Evolutionary conservation across 2,113 vertebrate genomes (phyloP).

Genomic region (Tragelaphus strepsiceros): DNA sequence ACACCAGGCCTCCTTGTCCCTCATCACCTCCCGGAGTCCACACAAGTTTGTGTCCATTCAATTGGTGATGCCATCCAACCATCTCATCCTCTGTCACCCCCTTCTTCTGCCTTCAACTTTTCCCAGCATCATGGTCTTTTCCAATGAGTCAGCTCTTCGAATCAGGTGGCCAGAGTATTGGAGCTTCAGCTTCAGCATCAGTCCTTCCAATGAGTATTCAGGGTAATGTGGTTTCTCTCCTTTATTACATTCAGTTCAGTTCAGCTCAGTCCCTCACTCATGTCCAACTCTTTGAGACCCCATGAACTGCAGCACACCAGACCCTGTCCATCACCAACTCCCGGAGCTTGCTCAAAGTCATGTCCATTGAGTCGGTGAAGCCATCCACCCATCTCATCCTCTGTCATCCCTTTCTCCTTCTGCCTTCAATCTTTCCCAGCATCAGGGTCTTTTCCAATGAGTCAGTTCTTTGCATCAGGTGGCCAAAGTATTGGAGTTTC

Average conservation of each 20-base stretch:
- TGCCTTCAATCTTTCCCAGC: not conserved
- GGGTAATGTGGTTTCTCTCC: not conserved
- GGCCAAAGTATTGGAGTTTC: not conserved
- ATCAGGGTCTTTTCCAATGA: not conserved
- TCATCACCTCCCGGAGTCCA: not conserved
- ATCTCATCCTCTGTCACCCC: not conserved
- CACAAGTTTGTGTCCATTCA: not conserved
- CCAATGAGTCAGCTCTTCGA: fast-evolving
- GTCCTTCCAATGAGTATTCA: not conserved
- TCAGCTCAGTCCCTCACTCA: not conserved
- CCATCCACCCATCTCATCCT: not conserved
- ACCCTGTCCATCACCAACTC: not conserved
- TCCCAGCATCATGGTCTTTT: not conserved
- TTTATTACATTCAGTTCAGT: not conserved
- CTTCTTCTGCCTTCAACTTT: not conserved
- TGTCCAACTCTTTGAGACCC: fast-evolving
- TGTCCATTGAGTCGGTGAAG: not conserved
- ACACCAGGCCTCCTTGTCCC: not conserved
- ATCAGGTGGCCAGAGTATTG: not conserved
- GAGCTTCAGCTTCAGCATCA: not conserved
- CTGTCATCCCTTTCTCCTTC: not conserved
- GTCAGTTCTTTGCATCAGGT: fast-evolving
- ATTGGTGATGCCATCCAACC: not conserved
- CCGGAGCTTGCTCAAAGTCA: fast-evolving
- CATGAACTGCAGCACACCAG: not conserved